These are phyloP conservation scores for Mus caroli DNA, from an alignment of 2,797 vertebrate species.

Conservation along the genomic window DNA sequence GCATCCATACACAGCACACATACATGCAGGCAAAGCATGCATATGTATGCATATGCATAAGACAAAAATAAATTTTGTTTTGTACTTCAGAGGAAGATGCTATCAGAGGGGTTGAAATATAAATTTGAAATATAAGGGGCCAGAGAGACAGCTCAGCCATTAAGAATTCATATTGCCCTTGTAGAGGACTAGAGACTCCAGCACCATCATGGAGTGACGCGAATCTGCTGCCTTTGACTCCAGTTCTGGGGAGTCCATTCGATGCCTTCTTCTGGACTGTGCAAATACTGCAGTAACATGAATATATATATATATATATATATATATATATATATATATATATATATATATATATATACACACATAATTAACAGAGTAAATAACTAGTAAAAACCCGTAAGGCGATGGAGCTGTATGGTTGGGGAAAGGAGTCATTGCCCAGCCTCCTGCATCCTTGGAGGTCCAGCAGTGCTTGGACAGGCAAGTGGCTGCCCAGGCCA, in stretches of 20 bases:
- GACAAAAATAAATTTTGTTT: not conserved
- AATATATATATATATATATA: not conserved
- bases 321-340: not conserved
- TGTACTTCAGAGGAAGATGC: not conserved
- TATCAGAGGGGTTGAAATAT: not conserved
- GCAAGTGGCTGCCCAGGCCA: slow-evolving; percentile 83
- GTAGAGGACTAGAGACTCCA: not conserved
- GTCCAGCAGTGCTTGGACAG: slow-evolving; percentile 73
- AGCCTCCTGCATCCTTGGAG: slow-evolving; percentile 28
- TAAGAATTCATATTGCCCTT: not conserved
- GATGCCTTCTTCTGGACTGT: not conserved
- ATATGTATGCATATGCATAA: not conserved
- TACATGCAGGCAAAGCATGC: not conserved
- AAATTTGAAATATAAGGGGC: not conserved
- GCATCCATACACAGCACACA: not conserved
- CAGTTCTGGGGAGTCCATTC: not conserved
- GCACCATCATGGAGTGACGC: too few relatives aligned
- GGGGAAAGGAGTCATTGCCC: not conserved
- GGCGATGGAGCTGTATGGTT: not conserved
- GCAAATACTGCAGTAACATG: not conserved
- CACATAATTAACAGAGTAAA: not conserved
- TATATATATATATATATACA: too few relatives aligned
- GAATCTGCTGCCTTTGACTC: not conserved
- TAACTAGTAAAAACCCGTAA: not conserved
- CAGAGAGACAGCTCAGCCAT: not conserved